Conservation (phyloP, 2,113 vertebrate species). For the Emydura subglobosa region DNA sequence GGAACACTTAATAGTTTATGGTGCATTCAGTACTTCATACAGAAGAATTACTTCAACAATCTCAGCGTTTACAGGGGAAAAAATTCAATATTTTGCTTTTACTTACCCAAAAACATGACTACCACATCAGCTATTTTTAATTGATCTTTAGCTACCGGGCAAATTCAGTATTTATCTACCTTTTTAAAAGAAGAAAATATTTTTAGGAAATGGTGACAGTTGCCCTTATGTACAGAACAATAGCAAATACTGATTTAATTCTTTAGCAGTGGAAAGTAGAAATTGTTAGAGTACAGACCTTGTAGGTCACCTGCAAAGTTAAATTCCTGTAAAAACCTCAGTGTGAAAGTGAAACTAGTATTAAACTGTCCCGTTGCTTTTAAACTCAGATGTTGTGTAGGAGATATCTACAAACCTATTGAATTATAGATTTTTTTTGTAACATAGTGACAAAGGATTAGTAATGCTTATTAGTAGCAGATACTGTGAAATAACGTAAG, state of each 20-base stretch:
- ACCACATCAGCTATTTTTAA: not conserved
- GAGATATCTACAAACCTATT: no score
- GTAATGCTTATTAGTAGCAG: not conserved
- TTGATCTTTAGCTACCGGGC: not conserved
- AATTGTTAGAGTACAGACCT: not conserved
- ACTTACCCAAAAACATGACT: not conserved
- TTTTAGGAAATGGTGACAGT: not conserved
- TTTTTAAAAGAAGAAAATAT: not conserved
- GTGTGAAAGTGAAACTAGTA: not conserved
- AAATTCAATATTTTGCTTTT: not conserved
- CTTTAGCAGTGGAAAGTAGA: not conserved
- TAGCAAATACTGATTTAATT: not conserved
- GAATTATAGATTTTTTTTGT: no score
- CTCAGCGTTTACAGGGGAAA: not conserved
- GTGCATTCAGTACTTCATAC: no score
- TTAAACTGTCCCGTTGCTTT: not conserved
- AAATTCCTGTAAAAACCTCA: constrained; percentile 1
- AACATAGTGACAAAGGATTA: no score
- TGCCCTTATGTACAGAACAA: not conserved
- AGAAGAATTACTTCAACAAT: not conserved
- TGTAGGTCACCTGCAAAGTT: constrained; percentile 7
- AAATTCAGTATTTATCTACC: no score
- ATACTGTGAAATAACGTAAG: not conserved
- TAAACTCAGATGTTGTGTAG: not conserved
- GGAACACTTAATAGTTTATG: not conserved